Percentiles rank a stretch among this genome's conserved stretches.
Conservation (phyloP, 1,140 invertebrate genomes). For the Euura saliciscinereae region DNA sequence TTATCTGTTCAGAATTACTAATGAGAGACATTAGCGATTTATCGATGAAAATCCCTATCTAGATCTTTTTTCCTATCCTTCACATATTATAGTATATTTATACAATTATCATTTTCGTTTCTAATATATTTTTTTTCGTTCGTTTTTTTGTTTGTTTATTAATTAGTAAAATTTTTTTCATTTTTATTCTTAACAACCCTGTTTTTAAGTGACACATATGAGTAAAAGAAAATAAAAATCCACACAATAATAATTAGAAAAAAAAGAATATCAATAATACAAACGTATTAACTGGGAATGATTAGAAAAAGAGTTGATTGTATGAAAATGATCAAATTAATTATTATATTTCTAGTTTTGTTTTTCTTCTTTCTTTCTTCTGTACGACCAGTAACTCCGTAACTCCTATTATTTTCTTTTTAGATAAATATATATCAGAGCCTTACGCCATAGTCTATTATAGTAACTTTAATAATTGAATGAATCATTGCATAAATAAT, state of each 20-base stretch:
- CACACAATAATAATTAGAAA: not conserved
- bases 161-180: conserved; percentile 38
- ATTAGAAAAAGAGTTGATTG: conserved; percentile 33
- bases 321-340: conserved; percentile 20
- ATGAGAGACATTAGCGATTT: conserved; percentile 20
- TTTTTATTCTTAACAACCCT: conserved; percentile 20
- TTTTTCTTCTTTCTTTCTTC: conserved; percentile 3
- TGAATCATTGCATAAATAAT: conserved; percentile 34
- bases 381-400: too few relatives aligned
- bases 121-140: too few relatives aligned
- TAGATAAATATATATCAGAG: too few relatives aligned
- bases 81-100: conserved; percentile 15
- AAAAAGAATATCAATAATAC: not conserved
- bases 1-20: conserved; percentile 6
- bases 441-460: too few relatives aligned
- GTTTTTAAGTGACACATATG: conserved; percentile 25
- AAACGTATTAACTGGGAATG: conserved; percentile 44
- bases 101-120: too few relatives aligned
- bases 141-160: conserved; percentile 16
- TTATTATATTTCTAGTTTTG: not conserved
- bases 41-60: conserved; percentile 44
- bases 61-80: conserved; percentile 24
- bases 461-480: conserved; percentile 12
- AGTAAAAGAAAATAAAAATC: not conserved
- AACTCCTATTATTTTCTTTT: too few relatives aligned